Evolutionary conservation across 2,113 vertebrate genomes (phyloP).

Genomic region (Varanus salvator): DNA sequence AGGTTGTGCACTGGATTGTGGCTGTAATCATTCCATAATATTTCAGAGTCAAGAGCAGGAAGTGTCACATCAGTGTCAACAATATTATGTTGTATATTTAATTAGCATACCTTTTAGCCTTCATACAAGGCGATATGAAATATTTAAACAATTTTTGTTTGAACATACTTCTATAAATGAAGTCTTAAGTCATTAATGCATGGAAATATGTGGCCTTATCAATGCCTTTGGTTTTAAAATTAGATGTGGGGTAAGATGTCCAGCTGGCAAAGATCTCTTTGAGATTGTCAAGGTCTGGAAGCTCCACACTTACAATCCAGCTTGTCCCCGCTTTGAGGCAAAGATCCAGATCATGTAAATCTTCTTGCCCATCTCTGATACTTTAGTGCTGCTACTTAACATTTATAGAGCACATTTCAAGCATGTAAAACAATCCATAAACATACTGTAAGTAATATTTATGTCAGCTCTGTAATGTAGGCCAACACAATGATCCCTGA

Average conservation of each 20-base stretch:
- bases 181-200: not conserved
- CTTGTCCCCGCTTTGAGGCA: not conserved
- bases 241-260: not conserved
- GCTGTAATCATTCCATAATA: no score
- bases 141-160: not conserved
- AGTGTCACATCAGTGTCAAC: not conserved
- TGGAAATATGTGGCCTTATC: not conserved
- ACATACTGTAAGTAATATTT: not conserved
- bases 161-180: not conserved
- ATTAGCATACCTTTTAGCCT: not conserved
- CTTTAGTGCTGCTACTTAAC: not conserved
- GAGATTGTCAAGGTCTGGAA: not conserved
- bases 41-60: not conserved
- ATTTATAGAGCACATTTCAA: conserved; percentile 16
- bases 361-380: not conserved
- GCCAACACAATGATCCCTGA: not conserved
- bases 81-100: not conserved
- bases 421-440: not conserved
- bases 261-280: not conserved
- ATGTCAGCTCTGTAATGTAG: not conserved
- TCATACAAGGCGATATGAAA: not conserved
- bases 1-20: not conserved
- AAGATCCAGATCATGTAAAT: not conserved
- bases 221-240: not conserved
- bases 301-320: not conserved